Conservation (phyloP, 2,888 invertebrate genomes). For the Deilephila elpenor region DNA sequence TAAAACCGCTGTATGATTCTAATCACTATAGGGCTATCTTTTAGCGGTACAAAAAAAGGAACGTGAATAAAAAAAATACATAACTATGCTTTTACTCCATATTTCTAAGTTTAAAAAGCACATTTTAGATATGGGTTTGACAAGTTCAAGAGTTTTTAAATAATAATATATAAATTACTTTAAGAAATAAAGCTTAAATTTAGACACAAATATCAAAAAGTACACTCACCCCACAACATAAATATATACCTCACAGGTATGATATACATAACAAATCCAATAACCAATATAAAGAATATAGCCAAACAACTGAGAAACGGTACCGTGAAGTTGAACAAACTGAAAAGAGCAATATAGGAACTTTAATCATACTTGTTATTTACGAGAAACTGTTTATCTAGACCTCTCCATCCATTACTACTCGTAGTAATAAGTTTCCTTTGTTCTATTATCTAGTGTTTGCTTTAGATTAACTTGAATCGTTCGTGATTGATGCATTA, state of each 20-base stretch:
- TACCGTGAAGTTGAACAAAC: conserved; percentile 97
- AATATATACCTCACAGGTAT: conserved; percentile 95
- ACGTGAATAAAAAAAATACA: too few relatives aligned
- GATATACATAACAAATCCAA: conserved; percentile 91
- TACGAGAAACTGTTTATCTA: conserved; percentile 10
- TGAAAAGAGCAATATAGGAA: conserved; percentile 74
- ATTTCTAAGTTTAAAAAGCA: too few relatives aligned
- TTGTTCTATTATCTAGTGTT: conserved; percentile 14
- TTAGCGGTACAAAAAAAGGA: too few relatives aligned
- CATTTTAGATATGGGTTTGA: too few relatives aligned
- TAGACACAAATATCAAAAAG: neutral
- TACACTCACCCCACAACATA: conserved; percentile 91
- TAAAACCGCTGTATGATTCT: too few relatives aligned
- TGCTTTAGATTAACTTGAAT: conserved; percentile 22
- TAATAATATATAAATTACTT: too few relatives aligned
- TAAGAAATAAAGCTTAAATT: too few relatives aligned
- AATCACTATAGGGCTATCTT: too few relatives aligned
- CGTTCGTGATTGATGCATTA: conserved; percentile 1
- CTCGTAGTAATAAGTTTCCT: conserved; percentile 13
- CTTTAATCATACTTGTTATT: conserved; percentile 25
- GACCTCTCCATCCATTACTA: conserved; percentile 13
- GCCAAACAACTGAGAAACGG: conserved; percentile 96
- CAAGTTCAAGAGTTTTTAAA: too few relatives aligned
- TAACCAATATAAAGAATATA: conserved; percentile 88
- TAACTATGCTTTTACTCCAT: too few relatives aligned